A percentile compares a stretch with the other conserved stretches of the same genome.
Conservation (phyloP, 2,888 invertebrate species). For the Diaperis boleti region DNA sequence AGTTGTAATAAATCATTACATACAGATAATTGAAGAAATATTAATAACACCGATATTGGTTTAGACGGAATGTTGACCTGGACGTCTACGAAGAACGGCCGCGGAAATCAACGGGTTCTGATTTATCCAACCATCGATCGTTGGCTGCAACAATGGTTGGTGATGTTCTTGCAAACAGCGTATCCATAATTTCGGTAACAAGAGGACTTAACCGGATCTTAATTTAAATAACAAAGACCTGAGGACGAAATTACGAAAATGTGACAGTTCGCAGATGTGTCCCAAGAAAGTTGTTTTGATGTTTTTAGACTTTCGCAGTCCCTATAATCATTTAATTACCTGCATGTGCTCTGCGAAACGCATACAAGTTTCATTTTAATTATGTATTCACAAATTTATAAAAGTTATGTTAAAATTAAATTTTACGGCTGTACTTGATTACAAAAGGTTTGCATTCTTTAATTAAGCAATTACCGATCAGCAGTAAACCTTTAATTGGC, state of each 20-base stretch:
- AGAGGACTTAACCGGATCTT: too few relatives aligned
- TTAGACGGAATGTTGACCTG: slow-evolving; percentile 49
- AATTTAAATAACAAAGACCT: too few relatives aligned
- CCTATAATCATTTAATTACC: too few relatives aligned
- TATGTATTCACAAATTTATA: too few relatives aligned
- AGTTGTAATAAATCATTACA: slow-evolving; percentile 52
- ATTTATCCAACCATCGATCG: slow-evolving; percentile 15
- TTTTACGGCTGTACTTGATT: not conserved
- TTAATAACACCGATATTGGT: slow-evolving; percentile 56
- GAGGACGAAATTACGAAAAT: not conserved
- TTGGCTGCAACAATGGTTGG: not conserved
- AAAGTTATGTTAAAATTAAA: not conserved
- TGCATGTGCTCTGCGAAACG: too few relatives aligned
- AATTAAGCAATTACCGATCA: not conserved
- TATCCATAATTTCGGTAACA: not conserved
- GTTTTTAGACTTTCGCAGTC: too few relatives aligned
- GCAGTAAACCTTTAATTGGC: not conserved
- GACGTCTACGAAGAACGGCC: slow-evolving; percentile 19
- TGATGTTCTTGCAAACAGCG: not conserved
- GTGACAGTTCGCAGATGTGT: too few relatives aligned
- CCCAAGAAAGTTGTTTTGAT: too few relatives aligned
- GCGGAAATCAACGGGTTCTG: slow-evolving; percentile 21
- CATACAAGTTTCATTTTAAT: too few relatives aligned
- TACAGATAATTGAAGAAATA: slow-evolving; percentile 53
- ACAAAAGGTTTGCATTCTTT: not conserved